Base-by-base conservation (phyloP, 1,140 invertebrate species). In the Anastrepha obliqua region DNA sequence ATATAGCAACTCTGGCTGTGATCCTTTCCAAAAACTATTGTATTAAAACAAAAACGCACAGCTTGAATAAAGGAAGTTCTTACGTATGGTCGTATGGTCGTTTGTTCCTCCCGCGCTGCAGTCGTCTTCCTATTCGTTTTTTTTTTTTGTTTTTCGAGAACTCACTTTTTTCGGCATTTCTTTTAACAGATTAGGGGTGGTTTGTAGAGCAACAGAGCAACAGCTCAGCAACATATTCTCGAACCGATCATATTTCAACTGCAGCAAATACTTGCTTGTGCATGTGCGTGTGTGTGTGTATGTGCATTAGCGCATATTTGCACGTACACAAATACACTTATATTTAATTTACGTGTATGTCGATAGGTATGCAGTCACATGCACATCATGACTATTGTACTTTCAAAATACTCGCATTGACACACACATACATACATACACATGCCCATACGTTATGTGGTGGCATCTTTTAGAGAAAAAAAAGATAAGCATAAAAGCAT, bases 1-100 rank as follows among this genome's bases (percentile, higher is more conserved):
- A 47, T 17, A 51, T 5, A 74, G n/a, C 4, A 47, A 74, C 17
- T n/a, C n/a, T 55, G 8, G 47, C n/a, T 55, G 13, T 8, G n/a
- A 51, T 78, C 47, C 42, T 55, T 81, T 55, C n/a, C 17, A 29
- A 29, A 81, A 81, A 8, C 17, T 55, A 15, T 8, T 55, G 6
- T 11, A 8, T 8, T 55, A 55, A 8, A 0, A 11, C 17, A 55
- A 55, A 29, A 51, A 81, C 44, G 15, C 47, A 55, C 74, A 81
- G 74, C 74, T 20, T 81, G 74, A 58, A 81, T 17, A 58, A 58
- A 81, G 74, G 74, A 81, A 81, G 74, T 81, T 81, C 74, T 81
- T 81, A 58, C 55, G 8, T 58, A 55, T 29, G 29, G 29, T 29
- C 29, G 29, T 29, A 29, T 29, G 39, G 47, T 85, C 44, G 20